These are phyloP conservation scores for Lepidotrigona ventralis DNA, from an alignment of 1,140 invertebrate genomes.

Conservation along the genomic window DNA sequence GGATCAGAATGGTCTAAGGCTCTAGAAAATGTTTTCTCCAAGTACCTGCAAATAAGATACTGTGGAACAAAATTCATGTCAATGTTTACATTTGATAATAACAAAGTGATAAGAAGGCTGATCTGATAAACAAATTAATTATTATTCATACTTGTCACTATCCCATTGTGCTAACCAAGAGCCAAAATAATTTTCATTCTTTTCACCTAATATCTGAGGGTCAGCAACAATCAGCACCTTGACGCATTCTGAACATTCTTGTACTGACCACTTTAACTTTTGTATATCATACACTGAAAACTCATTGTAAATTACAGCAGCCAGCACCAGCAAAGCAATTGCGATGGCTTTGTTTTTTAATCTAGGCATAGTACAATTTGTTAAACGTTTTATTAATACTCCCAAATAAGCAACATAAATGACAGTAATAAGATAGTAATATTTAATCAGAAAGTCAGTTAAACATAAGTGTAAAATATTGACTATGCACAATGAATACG, in stretches of 20 bases:
- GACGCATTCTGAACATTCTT: slow-evolving; percentile 83
- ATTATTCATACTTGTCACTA: slow-evolving; percentile 86
- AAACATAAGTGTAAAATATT: background rate
- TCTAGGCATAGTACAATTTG: slow-evolving; percentile 61
- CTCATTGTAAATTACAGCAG: slow-evolving; percentile 81
- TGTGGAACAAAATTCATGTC: slow-evolving; percentile 47
- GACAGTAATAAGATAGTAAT: background rate
- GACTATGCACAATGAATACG: background rate
- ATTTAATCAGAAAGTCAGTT: background rate
- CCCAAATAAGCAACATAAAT: background rate
- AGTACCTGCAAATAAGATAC: slow-evolving; percentile 83
- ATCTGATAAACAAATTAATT: background rate
- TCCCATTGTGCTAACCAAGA: slow-evolving; percentile 86
- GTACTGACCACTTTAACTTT: slow-evolving; percentile 80
- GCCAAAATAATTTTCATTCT: slow-evolving; percentile 83
- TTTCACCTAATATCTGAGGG: slow-evolving; percentile 92
- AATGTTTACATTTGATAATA: background rate
- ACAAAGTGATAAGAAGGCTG: background rate
- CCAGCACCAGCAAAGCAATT: slow-evolving; percentile 64
- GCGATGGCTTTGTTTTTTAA: slow-evolving; percentile 71
- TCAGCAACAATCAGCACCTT: slow-evolving; percentile 93
- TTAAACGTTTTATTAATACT: slow-evolving; percentile 22
- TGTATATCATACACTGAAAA: slow-evolving; percentile 81
- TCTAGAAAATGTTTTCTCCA: slow-evolving; percentile 88
- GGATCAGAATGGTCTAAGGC: slow-evolving; percentile 88